phyloP scores from a whole-genome alignment of 2,888 invertebrate genomes.

The Thysanoteuthis rhombus region DNA sequence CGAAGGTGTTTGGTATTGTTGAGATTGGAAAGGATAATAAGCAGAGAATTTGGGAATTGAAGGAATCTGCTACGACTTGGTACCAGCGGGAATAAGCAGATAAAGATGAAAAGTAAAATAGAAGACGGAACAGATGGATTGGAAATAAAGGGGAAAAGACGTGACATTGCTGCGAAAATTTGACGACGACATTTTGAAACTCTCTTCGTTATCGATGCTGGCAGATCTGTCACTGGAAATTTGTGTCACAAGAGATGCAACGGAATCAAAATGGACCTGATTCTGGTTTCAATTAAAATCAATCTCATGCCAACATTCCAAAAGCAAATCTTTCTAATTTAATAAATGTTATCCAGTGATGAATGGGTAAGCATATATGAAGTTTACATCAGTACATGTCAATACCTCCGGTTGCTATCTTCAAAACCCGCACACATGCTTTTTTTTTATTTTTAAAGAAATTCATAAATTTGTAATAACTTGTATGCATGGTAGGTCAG shows the following conservation, averaged over 20 bases:
- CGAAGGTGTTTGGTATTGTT: no score
- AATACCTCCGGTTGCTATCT: no score
- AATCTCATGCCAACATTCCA: not conserved
- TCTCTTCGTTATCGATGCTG: not conserved
- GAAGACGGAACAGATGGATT: not conserved
- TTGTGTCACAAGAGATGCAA: not conserved
- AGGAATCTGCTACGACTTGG: no score
- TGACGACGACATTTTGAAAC: not conserved
- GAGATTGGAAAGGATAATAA: no score
- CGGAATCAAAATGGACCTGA: not conserved
- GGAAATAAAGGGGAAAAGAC: not conserved
- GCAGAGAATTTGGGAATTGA: no score
- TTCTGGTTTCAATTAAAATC: not conserved
- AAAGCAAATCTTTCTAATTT: not conserved
- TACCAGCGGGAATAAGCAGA: not conserved
- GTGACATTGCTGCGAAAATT: not conserved
- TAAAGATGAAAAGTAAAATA: not conserved
- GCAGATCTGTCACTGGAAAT: not conserved
- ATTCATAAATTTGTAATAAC: no score
- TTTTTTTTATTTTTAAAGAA: no score
- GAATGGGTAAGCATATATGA: not conserved
- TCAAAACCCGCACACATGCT: no score
- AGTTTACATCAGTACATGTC: no score
- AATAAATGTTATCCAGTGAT: not conserved
- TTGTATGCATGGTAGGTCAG: no score